Conservation (phyloP, 2,113 vertebrate species). For the Neotragus moschatus region DNA sequence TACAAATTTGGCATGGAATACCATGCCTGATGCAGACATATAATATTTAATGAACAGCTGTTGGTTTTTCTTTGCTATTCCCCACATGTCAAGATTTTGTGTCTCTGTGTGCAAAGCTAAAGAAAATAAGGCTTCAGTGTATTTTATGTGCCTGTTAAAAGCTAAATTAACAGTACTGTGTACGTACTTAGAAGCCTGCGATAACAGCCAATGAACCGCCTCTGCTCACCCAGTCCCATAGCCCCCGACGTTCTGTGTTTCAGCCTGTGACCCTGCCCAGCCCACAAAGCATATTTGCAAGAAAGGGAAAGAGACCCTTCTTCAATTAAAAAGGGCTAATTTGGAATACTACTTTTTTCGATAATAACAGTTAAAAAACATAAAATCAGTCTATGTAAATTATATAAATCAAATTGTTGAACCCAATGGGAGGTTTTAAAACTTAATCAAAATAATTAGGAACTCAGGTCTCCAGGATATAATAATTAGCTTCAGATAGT, state of each 20-base stretch:
- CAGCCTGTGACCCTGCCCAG: neutral
- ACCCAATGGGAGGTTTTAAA: neutral
- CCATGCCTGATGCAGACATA: too few relatives aligned
- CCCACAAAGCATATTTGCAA: neutral
- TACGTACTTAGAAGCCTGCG: neutral
- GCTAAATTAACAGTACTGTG: neutral
- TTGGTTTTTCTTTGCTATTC: neutral
- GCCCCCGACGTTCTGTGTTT: rapidly evolving
- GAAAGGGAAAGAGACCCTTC: neutral
- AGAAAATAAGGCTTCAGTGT: neutral
- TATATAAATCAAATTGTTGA: neutral
- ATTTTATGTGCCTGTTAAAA: neutral
- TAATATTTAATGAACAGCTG: neutral
- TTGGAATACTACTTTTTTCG: neutral
- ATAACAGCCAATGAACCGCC: neutral
- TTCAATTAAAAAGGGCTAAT: neutral
- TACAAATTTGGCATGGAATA: neutral
- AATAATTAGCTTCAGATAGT: neutral
- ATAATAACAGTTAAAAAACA: neutral
- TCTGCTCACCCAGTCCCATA: neutral
- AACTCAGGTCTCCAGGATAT: neutral
- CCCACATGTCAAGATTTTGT: neutral
- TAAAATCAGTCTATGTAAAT: neutral
- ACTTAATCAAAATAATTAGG: neutral
- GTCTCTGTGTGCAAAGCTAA: neutral